These are phyloP conservation scores for Drosophila repleta DNA, from an alignment of 1,140 invertebrate species.

Conservation along the genomic window DNA sequence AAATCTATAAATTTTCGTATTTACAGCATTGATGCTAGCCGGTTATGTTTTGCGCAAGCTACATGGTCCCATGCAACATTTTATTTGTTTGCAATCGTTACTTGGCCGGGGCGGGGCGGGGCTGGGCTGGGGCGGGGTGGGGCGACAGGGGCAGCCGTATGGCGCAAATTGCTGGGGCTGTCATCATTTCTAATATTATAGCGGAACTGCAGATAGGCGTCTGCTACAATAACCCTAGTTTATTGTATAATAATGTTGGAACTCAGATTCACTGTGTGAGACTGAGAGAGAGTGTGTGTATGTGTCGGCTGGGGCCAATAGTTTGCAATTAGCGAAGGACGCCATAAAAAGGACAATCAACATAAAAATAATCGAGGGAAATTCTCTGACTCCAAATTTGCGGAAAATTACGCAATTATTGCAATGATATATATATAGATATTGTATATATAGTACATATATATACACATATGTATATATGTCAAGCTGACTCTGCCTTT, in stretches of 20 bases:
- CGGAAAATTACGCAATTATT: not conserved
- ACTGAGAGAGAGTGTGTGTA: conserved; percentile 18
- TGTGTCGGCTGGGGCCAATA: conserved; percentile 51
- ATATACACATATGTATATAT: not conserved
- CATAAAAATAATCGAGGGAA: conserved; percentile 74
- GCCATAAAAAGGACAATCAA: conserved; percentile 69
- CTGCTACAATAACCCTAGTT: conserved; percentile 65
- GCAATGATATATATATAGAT: not conserved
- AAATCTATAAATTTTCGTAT: conserved; percentile 72
- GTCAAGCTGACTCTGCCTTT: too few relatives aligned
- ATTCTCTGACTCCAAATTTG: conserved; percentile 11
- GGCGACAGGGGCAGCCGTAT: not conserved
- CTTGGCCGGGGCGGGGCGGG: not conserved
- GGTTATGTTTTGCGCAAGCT: conserved; percentile 22
- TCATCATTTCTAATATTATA: conserved; percentile 76
- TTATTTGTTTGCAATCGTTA: conserved; percentile 65
- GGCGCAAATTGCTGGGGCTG: conserved; percentile 52
- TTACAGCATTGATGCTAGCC: conserved; percentile 56
- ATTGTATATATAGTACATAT: conserved; percentile 1
- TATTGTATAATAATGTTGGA: conserved; percentile 65
- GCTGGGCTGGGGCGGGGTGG: too few relatives aligned
- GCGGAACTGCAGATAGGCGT: conserved; percentile 54
- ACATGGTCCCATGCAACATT: conserved; percentile 18
- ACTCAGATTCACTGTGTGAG: conserved; percentile 11
- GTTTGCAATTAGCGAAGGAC: conserved; percentile 69